Evolutionary conservation across 2,797 vertebrate species (phyloP).

Genomic region (Sciurus carolinensis): DNA sequence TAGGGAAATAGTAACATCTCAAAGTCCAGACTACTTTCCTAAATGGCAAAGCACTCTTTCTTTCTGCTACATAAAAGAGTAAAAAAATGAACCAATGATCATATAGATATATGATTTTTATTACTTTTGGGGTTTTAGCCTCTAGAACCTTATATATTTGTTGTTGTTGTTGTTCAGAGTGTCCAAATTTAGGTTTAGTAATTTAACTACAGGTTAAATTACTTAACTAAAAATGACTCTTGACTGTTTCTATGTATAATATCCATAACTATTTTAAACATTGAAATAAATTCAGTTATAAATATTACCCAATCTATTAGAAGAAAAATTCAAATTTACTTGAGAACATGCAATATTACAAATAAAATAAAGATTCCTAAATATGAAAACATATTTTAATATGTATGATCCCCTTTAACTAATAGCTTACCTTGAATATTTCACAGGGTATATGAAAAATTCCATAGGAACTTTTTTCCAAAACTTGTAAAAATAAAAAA

Average conservation of each 20-base stretch:
- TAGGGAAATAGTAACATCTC: neutral
- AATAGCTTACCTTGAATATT: neutral
- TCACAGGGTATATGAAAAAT: neutral
- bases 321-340: slow-evolving; percentile 14
- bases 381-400: neutral
- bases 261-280: slow-evolving; percentile 35
- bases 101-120: neutral
- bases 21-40: neutral
- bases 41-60: neutral
- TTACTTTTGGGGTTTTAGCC: neutral
- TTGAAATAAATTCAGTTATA: slow-evolving; percentile 7
- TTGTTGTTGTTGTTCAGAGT: neutral
- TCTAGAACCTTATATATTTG: neutral
- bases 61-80: neutral
- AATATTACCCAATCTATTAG: neutral
- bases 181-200: neutral
- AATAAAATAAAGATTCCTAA: neutral
- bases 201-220: neutral
- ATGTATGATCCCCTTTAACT: neutral
- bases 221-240: neutral
- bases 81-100: neutral
- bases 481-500: neutral
- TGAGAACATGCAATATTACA: neutral
- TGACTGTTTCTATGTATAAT: neutral
- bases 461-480: neutral